Conservation (phyloP, 2,113 vertebrate genomes). For the Tapirus terrestris region DNA sequence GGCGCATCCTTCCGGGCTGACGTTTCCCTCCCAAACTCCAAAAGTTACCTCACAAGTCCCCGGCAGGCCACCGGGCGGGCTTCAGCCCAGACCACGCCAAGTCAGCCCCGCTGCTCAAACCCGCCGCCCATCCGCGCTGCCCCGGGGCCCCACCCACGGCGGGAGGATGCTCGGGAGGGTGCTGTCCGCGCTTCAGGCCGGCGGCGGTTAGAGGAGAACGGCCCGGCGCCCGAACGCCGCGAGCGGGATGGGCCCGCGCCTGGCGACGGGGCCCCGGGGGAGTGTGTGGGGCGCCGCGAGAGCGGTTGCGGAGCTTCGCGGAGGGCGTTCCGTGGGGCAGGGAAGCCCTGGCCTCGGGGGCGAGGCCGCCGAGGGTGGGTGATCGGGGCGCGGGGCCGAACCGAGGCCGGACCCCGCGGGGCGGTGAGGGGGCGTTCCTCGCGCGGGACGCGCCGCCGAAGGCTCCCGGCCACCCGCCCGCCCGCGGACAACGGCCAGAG, state of each 20-base stretch:
- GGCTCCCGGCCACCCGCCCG: neutral
- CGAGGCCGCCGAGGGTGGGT: neutral
- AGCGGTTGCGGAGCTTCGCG: no score
- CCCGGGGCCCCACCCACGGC: neutral
- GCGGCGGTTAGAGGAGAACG: neutral
- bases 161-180: neutral
- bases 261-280: neutral
- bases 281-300: neutral
- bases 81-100: neutral
- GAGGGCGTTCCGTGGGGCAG: neutral
- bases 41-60: slow-evolving; percentile 46
- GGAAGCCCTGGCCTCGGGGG: neutral
- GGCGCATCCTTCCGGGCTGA: slow-evolving; percentile 35
- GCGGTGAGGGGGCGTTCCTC: slow-evolving; percentile 75
- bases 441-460: neutral
- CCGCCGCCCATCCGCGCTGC: neutral
- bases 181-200: neutral
- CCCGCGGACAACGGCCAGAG: neutral
- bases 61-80: neutral
- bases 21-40: slow-evolving; percentile 32
- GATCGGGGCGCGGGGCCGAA: neutral
- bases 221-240: neutral
- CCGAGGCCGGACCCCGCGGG: neutral
- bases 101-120: neutral
- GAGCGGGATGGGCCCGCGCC: neutral